Evolutionary conservation across 2,888 invertebrate genomes (phyloP).

Genomic region (Drosophila meridiana): DNA sequence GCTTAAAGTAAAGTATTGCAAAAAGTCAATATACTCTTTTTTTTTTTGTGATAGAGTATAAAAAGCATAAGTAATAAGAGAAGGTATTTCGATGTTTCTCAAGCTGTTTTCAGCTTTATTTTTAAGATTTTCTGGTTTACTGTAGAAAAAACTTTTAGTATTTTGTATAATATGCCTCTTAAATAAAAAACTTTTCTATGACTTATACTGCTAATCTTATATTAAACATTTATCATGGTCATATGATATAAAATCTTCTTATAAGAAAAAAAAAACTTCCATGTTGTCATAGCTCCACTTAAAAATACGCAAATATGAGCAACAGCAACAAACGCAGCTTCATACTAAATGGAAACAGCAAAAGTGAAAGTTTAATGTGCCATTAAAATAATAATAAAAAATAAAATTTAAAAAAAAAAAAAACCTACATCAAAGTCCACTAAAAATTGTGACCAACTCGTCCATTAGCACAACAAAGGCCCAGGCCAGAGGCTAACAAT

Average conservation of each 20-base stretch:
- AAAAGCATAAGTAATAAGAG: background rate
- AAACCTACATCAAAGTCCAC: slow-evolving; percentile 77
- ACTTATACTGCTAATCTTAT: background rate
- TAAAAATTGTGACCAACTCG: slow-evolving; percentile 72
- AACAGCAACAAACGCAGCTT: slow-evolving; percentile 43
- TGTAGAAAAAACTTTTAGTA: accelerated
- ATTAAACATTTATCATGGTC: background rate
- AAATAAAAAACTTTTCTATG: background rate
- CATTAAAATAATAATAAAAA: slow-evolving; percentile 68
- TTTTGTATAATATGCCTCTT: background rate
- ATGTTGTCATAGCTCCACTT: slow-evolving; percentile 19
- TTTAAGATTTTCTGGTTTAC: background rate
- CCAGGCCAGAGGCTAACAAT: slow-evolving; percentile 43
- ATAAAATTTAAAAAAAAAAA: slow-evolving; percentile 26
- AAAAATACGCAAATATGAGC: slow-evolving; percentile 21
- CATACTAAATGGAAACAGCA: slow-evolving; percentile 70
- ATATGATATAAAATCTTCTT: background rate
- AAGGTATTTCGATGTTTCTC: background rate
- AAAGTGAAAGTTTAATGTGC: slow-evolving; percentile 84
- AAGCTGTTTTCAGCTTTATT: background rate
- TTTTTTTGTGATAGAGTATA: too few species aligned
- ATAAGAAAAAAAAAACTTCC: background rate
- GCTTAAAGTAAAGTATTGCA: background rate
- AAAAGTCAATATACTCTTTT: too few species aligned
- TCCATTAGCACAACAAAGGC: slow-evolving; percentile 71